Evolutionary conservation across 2,888 invertebrate species (phyloP), one percentile per base, ranked within the genome.

Genomic region (Leptopilina syphax): DNA sequence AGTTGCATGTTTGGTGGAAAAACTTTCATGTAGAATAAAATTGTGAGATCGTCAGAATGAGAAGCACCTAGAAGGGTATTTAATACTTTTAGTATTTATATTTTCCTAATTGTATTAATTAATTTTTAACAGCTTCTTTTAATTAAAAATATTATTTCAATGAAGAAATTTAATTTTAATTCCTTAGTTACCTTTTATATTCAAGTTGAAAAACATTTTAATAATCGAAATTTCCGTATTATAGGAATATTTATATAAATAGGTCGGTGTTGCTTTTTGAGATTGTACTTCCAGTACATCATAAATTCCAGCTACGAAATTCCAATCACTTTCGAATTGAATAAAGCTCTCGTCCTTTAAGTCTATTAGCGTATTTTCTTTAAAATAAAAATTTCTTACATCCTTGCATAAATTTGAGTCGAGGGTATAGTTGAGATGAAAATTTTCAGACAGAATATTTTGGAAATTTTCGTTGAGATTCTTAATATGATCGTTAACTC

Each of bases 221-320:
- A n/a, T 57, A 1, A 76, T 41, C 8, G 77, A 44, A 79, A 76
- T 78, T 54, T 79, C 57, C 1, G 81, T n/a, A 65, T 93, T 93
- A 84, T 94, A 94, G 3, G 93, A 90, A 85, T 94, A 94, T 76
- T 94, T 93, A 84, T 94, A 95, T 27, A 94, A 93, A 85, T 93
- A 95, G 0, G 94, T 92, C 0, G 93, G 93, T 10, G 92, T 88
- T 78, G 88, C 90, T 73, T 91, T 86, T 83, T 92, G 91, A 10
- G 92, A 89, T 78, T 93, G 92, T 60, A 92, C 85, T 70, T 86
- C 89, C 1, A 92, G 88, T 12, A 93, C 88, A n/a, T 92, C 89
- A 81, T 92, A 92, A 68, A 93, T 88, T 1, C 93, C 93, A 3
- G 92, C 92, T 2, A 93, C 85, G 82, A 94, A 93, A 83, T 92